Evolutionary conservation across 2,113 vertebrate genomes (phyloP).

Genomic region (Cyanoderma ruficeps): DNA sequence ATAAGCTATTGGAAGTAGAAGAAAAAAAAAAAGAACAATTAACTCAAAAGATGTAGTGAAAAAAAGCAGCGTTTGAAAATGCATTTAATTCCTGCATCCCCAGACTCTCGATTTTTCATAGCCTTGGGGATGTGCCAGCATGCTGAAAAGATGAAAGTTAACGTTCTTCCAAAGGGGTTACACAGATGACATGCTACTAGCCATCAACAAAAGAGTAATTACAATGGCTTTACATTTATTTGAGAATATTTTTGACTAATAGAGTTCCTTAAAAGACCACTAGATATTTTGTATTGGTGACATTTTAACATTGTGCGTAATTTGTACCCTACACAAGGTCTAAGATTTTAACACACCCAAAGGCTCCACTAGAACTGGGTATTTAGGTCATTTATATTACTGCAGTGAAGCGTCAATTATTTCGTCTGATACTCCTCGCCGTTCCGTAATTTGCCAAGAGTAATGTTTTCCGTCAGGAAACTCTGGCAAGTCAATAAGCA

Average conservation of each 20-base stretch:
- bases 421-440: conserved; percentile 14
- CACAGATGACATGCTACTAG: neutral
- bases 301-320: neutral
- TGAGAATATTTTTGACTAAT: neutral
- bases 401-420: conserved; percentile 57
- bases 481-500: neutral
- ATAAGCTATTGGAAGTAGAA: neutral
- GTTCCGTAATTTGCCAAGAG: conserved; percentile 1
- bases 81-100: conserved; percentile 4
- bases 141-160: conserved; percentile 32
- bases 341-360: conserved; percentile 7
- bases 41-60: neutral
- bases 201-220: neutral
- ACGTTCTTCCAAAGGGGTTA: conserved; percentile 20
- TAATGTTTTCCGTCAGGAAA: conserved; percentile 49
- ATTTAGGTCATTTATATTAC: conserved; percentile 61
- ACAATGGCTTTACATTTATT: neutral
- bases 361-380: conserved; percentile 41
- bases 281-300: neutral
- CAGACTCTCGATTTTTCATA: conserved; percentile 6
- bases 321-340: neutral
- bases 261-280: neutral
- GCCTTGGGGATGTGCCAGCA: conserved; percentile 44
- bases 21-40: neutral
- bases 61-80: conserved; percentile 5